phyloP scores from a whole-genome alignment of 2,797 vertebrate genomes.

The Amblyopsis hoosieri region DNA sequence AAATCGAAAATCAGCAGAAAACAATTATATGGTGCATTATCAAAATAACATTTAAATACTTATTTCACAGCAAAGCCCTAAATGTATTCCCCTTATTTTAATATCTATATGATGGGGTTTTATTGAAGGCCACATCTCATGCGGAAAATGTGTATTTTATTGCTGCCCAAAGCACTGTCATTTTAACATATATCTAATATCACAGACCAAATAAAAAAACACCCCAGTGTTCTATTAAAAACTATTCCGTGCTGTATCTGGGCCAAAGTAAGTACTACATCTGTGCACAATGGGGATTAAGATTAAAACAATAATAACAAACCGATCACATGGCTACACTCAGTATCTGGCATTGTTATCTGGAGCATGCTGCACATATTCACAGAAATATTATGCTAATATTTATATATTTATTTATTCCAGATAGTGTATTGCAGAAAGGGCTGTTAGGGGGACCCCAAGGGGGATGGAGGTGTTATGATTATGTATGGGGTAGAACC shows the following conservation, averaged over 20 bases:
- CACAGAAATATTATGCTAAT: slow-evolving; percentile 27
- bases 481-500: slow-evolving; percentile 13
- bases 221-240: neutral
- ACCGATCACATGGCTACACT: slow-evolving; percentile 13
- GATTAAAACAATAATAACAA: slow-evolving; percentile 37
- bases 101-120: slow-evolving; percentile 19
- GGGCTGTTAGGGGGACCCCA: slow-evolving; percentile 13
- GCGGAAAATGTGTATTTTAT: slow-evolving; percentile 39
- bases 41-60: slow-evolving; percentile 22
- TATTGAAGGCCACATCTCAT: slow-evolving; percentile 33
- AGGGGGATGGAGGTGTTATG: slow-evolving; percentile 25
- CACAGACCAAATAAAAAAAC: neutral
- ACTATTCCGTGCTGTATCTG: slow-evolving; percentile 17
- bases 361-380: slow-evolving; percentile 9
- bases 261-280: slow-evolving; percentile 14
- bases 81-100: slow-evolving; percentile 29
- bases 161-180: slow-evolving; percentile 28
- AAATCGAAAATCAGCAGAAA: neutral
- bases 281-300: slow-evolving; percentile 26
- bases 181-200: neutral
- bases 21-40: slow-evolving; percentile 4
- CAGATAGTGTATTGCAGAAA: slow-evolving; percentile 46
- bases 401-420: slow-evolving; percentile 65
- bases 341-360: slow-evolving; percentile 18
- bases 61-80: slow-evolving; percentile 1